phyloP scores from a whole-genome alignment of 30 jellyfish, hydroid and myxozoan species.

The Chrysaora quinquecirrha region DNA sequence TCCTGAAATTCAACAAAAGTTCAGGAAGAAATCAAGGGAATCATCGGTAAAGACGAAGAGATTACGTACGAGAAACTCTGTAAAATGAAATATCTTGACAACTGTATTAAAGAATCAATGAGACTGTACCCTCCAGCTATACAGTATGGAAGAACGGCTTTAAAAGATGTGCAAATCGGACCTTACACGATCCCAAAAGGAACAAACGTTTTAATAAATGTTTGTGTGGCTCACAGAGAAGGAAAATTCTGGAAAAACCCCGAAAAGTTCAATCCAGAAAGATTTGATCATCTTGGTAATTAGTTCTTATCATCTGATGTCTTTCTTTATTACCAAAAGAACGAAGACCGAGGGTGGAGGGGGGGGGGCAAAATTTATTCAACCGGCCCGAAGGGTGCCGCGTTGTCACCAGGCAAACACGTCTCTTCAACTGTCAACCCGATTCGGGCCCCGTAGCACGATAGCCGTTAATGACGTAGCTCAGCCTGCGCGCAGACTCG shows the following conservation, averaged over 20 bases:
- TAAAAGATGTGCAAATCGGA: slow-evolving; percentile 2
- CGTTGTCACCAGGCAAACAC: too few species aligned
- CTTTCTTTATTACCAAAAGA: too few species aligned
- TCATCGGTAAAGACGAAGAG: neutral
- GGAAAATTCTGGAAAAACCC: slow-evolving; percentile 15
- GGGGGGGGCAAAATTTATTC: too few species aligned
- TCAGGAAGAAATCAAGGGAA: slow-evolving; percentile 1
- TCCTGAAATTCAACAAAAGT: slow-evolving; percentile 10
- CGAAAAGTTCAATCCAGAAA: neutral
- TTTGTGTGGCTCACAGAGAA: neutral
- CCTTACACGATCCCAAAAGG: neutral
- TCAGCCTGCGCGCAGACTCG: too few species aligned
- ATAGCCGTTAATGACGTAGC: neutral
- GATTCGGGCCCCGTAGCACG: neutral
- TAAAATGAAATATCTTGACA: slow-evolving; percentile 16
- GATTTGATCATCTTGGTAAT: neutral
- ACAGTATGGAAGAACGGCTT: neutral
- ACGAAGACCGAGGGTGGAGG: too few species aligned
- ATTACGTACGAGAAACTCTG: neutral
- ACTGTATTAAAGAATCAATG: slow-evolving; percentile 27
- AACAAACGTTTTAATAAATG: neutral
- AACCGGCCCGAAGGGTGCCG: too few species aligned
- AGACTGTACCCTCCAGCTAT: slow-evolving; percentile 30
- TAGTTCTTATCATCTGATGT: neutral
- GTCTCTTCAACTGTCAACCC: neutral